Evolutionary conservation across 2,888 invertebrate species (phyloP).

Genomic region (Drosophila melanosoma): DNA sequence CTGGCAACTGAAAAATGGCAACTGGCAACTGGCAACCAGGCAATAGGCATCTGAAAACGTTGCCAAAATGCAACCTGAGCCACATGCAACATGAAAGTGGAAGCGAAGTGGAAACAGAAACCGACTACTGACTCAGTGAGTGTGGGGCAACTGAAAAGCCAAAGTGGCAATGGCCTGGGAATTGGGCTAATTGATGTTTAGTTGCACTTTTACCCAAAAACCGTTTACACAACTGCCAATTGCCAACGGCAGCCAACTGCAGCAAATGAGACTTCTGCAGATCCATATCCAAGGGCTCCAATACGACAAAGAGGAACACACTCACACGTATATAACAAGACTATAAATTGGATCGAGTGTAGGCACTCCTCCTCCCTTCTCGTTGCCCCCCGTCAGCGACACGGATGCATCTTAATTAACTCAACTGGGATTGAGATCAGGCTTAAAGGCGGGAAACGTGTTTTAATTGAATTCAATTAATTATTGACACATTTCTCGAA

Average conservation of each 20-base stretch:
- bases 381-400: slow-evolving; percentile 53
- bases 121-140: slow-evolving; percentile 33
- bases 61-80: slow-evolving; percentile 74
- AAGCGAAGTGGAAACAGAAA: slow-evolving; percentile 63
- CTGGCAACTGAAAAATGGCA: slow-evolving; percentile 29
- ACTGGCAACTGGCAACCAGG: slow-evolving; percentile 31
- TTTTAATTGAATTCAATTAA: slow-evolving; percentile 84
- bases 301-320: slow-evolving; percentile 8
- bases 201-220: slow-evolving; percentile 84
- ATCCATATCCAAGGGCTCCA: slow-evolving; percentile 46
- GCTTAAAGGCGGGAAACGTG: slow-evolving; percentile 44
- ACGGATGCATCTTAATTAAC: slow-evolving; percentile 82
- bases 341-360: slow-evolving; percentile 30
- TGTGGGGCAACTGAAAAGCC: slow-evolving; percentile 38
- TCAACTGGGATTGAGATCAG: slow-evolving; percentile 27
- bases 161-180: slow-evolving; percentile 80
- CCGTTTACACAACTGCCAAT: slow-evolving; percentile 71
- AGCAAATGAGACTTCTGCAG: slow-evolving; percentile 43
- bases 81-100: slow-evolving; percentile 76
- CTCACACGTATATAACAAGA: slow-evolving; percentile 51
- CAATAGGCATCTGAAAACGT: slow-evolving; percentile 46
- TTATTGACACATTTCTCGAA: slow-evolving; percentile 83
- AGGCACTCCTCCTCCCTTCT: slow-evolving; percentile 11
- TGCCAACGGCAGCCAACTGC: slow-evolving; percentile 13
- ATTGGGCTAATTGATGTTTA: slow-evolving; percentile 84